These are phyloP conservation scores for Ectemnius cavifrons DNA, from an alignment of 2,888 invertebrate genomes.

Conservation along the genomic window DNA sequence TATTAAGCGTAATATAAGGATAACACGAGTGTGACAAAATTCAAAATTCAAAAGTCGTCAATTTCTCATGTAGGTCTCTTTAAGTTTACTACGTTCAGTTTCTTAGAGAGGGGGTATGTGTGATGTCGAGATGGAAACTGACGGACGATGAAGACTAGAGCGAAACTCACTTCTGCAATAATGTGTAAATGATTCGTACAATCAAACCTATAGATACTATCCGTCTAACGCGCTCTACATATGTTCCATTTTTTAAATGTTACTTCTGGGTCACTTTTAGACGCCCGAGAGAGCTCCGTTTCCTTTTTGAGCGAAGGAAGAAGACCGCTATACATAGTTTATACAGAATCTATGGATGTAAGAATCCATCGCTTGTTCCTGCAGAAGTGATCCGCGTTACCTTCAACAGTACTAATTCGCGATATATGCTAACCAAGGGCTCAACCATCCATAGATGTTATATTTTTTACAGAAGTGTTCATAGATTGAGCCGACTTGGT, in stretches of 20 bases:
- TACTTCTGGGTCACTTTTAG: slow-evolving; percentile 35
- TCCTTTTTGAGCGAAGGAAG: slow-evolving; percentile 39
- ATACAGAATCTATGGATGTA: slow-evolving; percentile 6
- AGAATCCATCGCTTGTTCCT: slow-evolving; percentile 52
- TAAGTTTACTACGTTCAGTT: slow-evolving; percentile 72
- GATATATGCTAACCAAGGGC: slow-evolving; percentile 68
- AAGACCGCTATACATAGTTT: slow-evolving; percentile 32
- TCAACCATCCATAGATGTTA: slow-evolving; percentile 76
- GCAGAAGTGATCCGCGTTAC: slow-evolving; percentile 62
- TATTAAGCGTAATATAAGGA: slow-evolving; percentile 73
- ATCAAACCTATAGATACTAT: slow-evolving; percentile 46
- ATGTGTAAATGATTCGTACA: slow-evolving; percentile 48
- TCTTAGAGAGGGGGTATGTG: slow-evolving; percentile 71
- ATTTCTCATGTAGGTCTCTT: slow-evolving; percentile 70
- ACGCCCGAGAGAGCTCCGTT: slow-evolving; percentile 26
- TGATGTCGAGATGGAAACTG: slow-evolving; percentile 67
- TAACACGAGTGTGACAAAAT: slow-evolving; percentile 76
- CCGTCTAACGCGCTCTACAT: slow-evolving; percentile 46
- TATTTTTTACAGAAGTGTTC: slow-evolving; percentile 77
- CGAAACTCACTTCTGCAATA: slow-evolving; percentile 63
- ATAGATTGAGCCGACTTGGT: slow-evolving; percentile 74
- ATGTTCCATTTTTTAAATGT: slow-evolving; percentile 55
- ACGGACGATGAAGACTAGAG: slow-evolving; percentile 55
- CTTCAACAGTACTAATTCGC: slow-evolving; percentile 61
- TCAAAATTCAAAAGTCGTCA: slow-evolving; percentile 76